Evolutionary conservation across 2,888 invertebrate genomes (phyloP), one percentile per base, ranked within the genome.

Genomic region (Xylota sylvarum): DNA sequence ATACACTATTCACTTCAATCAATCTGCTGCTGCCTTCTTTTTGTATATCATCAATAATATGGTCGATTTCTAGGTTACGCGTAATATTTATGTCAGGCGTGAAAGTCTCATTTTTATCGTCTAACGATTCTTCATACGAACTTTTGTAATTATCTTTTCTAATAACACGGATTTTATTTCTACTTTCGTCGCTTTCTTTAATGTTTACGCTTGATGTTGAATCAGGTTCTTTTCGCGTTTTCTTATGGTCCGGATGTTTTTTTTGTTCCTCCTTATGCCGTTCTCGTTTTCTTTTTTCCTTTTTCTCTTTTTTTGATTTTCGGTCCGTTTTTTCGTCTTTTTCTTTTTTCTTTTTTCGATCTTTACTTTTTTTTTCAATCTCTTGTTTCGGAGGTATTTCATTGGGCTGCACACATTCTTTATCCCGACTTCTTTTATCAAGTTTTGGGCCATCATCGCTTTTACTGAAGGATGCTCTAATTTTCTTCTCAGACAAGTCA

Each of bases 311-410:
- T 58, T 89, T 89, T 19, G 87, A 82, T 14, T 88, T 88, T 40
- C 87, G 85, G 27, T 89, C 87, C 2, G 62, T 19, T 60, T 87
- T 80, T 35, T 89, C 88, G 23, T 89, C 88, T 69, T 88, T 55
- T 88, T 92, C 93, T 82, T 93, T 91, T 90, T 93, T 94, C 85
- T 91, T 91, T 88, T 94, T 94, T 89, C 94, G 94, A 17, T 95
- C 94, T 89, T 94, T 94, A 74, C 94, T 94, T 79, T 94, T 94
- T 87, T 92, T 93, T 87, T 89, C 87, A 17, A 3, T 93, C 89
- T 93, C 89, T n/a, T 89, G 89, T 64, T 89, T 89, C n/a, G 91
- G 90, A 88, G 92, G 93, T 76, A 93, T 92, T 56, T 91, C 91
- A 78, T 90, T 89, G 14, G 89, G 90, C 77, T 90, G 91, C 88